Evolutionary conservation across 1,140 invertebrate genomes (phyloP).

Genomic region (Anoplolepis gracilipes): DNA sequence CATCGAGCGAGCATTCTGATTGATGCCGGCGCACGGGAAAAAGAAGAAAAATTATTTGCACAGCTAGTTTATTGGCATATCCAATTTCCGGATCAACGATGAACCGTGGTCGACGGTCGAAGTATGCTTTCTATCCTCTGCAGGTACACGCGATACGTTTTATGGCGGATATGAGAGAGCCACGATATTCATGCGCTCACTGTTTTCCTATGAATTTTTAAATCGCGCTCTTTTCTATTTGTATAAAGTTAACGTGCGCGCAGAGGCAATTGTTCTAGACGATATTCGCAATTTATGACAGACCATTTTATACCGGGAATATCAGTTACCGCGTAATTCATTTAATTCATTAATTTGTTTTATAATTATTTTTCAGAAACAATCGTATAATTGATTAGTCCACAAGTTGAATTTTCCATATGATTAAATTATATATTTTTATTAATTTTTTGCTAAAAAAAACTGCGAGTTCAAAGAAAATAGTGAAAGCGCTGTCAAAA

Average conservation of each 20-base stretch:
- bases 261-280: not conserved
- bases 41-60: slow-evolving; percentile 61
- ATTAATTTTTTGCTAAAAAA: not conserved
- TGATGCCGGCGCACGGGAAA: slow-evolving; percentile 29
- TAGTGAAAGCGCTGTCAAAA: slow-evolving; percentile 16
- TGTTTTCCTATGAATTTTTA: slow-evolving; percentile 61
- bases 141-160: slow-evolving; percentile 61
- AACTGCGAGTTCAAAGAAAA: slow-evolving; percentile 23
- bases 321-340: not conserved
- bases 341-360: not conserved
- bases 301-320: not conserved
- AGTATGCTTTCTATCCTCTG: slow-evolving; percentile 34
- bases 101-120: slow-evolving; percentile 58
- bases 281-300: slow-evolving; percentile 7
- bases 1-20: slow-evolving; percentile 39
- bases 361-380: not conserved
- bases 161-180: slow-evolving; percentile 62
- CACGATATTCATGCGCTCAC: slow-evolving; percentile 31
- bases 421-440: not conserved
- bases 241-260: slow-evolving; percentile 37
- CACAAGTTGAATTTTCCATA: not conserved
- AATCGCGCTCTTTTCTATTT: slow-evolving; percentile 57
- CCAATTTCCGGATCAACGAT: slow-evolving; percentile 72
- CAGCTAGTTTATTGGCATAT: slow-evolving; percentile 69
- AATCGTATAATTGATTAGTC: not conserved